Evolutionary conservation across 2,888 invertebrate genomes (phyloP), one percentile per base, ranked within the genome.

Genomic region (Lepidocyrtoides sp.): DNA sequence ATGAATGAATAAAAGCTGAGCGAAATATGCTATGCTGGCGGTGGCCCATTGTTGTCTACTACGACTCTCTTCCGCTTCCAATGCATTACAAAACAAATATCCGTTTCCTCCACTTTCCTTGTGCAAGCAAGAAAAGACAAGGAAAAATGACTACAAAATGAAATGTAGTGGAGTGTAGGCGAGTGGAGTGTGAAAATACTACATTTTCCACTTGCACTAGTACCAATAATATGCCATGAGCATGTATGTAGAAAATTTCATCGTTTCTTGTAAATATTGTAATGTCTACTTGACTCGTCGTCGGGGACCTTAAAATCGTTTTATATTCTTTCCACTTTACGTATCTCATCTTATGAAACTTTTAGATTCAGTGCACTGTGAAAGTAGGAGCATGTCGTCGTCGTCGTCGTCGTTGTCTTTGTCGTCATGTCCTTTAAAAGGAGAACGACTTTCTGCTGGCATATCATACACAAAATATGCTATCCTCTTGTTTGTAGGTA

Each of bases 11-110:
- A 81, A 60, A 66, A 36, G 36, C 36, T 36, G 36, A 7, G 36
- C n/a, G 36, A 4, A 7, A 36, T 36, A 36, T 36, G 36, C 36
- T 48, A 66, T 48, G 66, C 41, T 75, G 75, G 10, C 48, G 60
- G 66, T 63, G 44, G 44, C 60, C 66, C 83, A 63, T 83, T 83
- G 83, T 83, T 66, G 48, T 66, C 48, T 63, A 41, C 54, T 77
- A 32, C 48, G n/a, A 20, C 82, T 89, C 26, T 89, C 77, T 89
- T 86, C 86, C 51, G 75, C 72, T 82, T 54, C 26, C 66, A 88
- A 66, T 81, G 69, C 86, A 85, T 85, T 85, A 85, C 87, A 87
- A 87, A 77, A 77, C 87, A 87, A 87, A 87, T 87, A 87, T 87
- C 77, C 87, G 87, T 79, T 87, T 87, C 87, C 87, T 79, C 60